Evolutionary conservation across 2,888 invertebrate species (phyloP).

Genomic region (Drosophila diplacantha): DNA sequence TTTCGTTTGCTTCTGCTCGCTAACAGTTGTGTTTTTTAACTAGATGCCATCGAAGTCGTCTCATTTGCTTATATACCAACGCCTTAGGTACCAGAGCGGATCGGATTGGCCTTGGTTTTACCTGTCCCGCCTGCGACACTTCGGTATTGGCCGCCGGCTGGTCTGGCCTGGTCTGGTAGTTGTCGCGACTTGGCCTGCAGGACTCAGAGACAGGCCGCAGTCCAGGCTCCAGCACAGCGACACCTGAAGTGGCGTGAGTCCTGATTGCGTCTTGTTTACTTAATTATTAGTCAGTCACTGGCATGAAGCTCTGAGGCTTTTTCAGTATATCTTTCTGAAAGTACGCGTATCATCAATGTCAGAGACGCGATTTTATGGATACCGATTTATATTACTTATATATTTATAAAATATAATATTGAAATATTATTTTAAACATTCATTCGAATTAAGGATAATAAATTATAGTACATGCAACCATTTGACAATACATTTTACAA

Average conservation of each 20-base stretch:
- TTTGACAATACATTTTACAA: too few species aligned
- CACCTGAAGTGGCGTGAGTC: constrained; percentile 31
- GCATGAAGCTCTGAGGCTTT: background rate
- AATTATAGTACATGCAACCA: too few species aligned
- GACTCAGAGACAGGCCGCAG: constrained; percentile 6
- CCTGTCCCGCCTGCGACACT: constrained; percentile 27
- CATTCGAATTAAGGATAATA: too few species aligned
- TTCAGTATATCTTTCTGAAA: background rate
- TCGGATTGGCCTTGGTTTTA: constrained; percentile 27
- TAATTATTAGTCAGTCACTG: constrained; percentile 7
- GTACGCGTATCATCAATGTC: too few species aligned
- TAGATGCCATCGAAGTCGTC: constrained; percentile 28
- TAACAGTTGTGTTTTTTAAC: constrained; percentile 58
- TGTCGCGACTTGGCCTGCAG: constrained; percentile 35
- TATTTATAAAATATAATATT: background rate
- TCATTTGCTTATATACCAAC: constrained; percentile 55
- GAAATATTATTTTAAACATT: too few species aligned
- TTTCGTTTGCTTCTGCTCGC: constrained; percentile 38
- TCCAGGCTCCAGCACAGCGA: constrained; percentile 20
- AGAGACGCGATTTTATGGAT: too few species aligned
- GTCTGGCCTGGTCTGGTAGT: constrained; percentile 28
- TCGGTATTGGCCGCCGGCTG: constrained; percentile 29
- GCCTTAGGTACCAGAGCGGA: constrained; percentile 49
- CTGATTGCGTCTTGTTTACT: constrained; percentile 24
- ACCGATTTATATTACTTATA: background rate